These are phyloP conservation scores for Rallus crepitans DNA, from an alignment of 2,797 vertebrate genomes.

Conservation along the genomic window DNA sequence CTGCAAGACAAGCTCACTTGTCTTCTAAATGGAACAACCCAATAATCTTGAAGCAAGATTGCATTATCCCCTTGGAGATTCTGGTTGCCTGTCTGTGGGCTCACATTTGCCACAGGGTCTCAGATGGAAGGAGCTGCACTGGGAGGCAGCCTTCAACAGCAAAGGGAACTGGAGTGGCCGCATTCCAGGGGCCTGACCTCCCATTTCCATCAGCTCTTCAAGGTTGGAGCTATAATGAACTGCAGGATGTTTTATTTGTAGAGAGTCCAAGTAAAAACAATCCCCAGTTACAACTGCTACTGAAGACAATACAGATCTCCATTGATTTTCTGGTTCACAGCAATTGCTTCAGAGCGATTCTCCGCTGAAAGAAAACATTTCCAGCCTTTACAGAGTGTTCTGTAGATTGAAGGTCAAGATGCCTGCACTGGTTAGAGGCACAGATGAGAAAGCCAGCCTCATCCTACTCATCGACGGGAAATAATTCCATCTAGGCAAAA, in stretches of 20 bases:
- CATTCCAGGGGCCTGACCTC: conserved; percentile 22
- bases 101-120: background rate
- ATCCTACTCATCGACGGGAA: background rate
- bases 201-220: background rate
- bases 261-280: background rate
- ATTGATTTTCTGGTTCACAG: background rate
- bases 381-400: background rate
- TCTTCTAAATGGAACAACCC: background rate
- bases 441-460: background rate
- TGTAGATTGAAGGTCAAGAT: background rate
- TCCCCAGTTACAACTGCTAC: background rate
- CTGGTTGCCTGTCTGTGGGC: background rate
- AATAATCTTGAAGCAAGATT: background rate
- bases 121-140: background rate
- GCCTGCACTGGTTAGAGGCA: background rate
- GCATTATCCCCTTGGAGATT: background rate
- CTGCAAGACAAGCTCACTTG: background rate
- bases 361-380: background rate
- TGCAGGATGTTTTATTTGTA: background rate
- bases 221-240: background rate
- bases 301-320: background rate
- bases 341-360: background rate
- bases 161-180: background rate
- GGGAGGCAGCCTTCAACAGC: background rate
- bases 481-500: background rate